Conservation (phyloP, 1,140 invertebrate species). For the Procambarus clarkii region DNA sequence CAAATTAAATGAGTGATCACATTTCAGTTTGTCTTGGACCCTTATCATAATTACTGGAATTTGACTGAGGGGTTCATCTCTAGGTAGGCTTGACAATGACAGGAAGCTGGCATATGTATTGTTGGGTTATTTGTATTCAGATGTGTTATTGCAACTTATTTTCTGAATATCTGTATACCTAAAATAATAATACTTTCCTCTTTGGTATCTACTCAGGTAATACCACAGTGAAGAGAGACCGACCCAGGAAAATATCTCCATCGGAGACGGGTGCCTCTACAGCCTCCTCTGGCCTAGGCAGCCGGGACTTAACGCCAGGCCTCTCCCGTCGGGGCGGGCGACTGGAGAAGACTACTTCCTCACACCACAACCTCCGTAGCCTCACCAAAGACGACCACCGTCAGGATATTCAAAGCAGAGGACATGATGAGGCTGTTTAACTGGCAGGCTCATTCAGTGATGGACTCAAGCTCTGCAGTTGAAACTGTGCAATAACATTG, state of each 20-base stretch:
- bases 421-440: slow-evolving; percentile 46
- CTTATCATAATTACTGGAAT: too few species aligned
- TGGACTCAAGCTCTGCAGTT: not conserved
- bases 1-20: too few species aligned
- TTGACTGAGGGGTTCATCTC: too few species aligned
- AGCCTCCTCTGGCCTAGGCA: slow-evolving; percentile 15
- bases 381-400: slow-evolving; percentile 33
- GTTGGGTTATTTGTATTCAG: too few species aligned
- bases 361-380: slow-evolving; percentile 55
- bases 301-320: slow-evolving; percentile 48
- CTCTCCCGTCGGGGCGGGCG: slow-evolving; percentile 39
- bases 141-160: too few species aligned
- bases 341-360: slow-evolving; percentile 47
- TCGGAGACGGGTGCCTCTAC: slow-evolving; percentile 33
- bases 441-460: not conserved
- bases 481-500: not conserved
- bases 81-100: too few species aligned
- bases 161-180: not conserved
- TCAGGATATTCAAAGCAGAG: slow-evolving; percentile 11
- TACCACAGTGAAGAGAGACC: slow-evolving; percentile 47
- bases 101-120: too few species aligned
- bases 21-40: too few species aligned
- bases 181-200: not conserved
- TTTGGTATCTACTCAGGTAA: slow-evolving; percentile 27
- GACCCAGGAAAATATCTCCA: slow-evolving; percentile 47